Evolutionary conservation across 2,888 invertebrate species (phyloP), one percentile per base, ranked within the genome.

Genomic region (Callyntrura sp.): DNA sequence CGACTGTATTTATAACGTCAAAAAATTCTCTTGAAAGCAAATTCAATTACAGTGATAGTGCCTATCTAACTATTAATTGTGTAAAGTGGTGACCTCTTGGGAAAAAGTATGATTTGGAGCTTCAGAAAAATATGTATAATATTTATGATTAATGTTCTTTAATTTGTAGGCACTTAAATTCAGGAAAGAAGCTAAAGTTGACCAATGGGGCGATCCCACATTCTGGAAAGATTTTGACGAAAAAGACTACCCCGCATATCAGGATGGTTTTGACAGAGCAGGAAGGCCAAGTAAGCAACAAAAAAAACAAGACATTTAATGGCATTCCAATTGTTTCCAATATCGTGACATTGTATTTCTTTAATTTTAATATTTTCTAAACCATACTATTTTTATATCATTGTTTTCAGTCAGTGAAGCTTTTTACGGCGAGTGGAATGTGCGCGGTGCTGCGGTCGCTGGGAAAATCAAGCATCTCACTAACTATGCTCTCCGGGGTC

Each of bases 401-500:
- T n/a, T n/a, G n/a, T n/a, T n/a, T n/a, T n/a, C 55, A 85, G 87
- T 88, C 28, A 20, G 23, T 0, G 88, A 88, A 25, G 57, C 84
- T 1, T 89, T 82, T 55, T 85, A 79, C 45, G 86, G 86, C 8
- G 79, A 86, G 14, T 86, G 86, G 86, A 79, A 79, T 48, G 84
- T 88, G 28, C 43, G 88, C 5, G 57, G 73, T 25, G 83, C 55
- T 14, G 86, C 86, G 1, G 57, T 86, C 5, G n/a, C 51, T 51
- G 86, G 86, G 12, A 86, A 86, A 68, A 78, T 86, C 9, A 84
- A 84, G 23, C 73, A 78, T 28, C 28, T 89, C 0, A 89, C 76
- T 17, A 65, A 84, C 5, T 89, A 89, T 68, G 78, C 78, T 4
- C 60, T 89, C 23, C 35, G 84, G 25, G 84, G 83, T 3, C 65